phyloP scores from a whole-genome alignment of 1,140 invertebrate genomes.

The Listronotus oregonensis region DNA sequence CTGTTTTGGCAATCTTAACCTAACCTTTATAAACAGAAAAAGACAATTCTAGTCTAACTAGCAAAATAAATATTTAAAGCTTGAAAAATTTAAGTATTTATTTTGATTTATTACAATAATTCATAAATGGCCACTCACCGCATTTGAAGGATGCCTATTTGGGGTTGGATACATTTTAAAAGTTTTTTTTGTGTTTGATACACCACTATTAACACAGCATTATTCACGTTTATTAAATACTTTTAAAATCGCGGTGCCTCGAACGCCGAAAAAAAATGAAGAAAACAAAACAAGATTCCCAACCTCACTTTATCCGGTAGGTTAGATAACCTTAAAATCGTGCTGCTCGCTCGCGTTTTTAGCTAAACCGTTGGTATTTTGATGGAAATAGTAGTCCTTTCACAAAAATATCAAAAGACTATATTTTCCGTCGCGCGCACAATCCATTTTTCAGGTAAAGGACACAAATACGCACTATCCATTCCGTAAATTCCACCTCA shows the following conservation, averaged over 20 bases:
- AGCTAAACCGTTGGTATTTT: background rate
- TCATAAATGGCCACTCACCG: background rate
- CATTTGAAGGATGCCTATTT: background rate
- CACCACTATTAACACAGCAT: too few relatives aligned
- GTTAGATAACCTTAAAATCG: slow-evolving; percentile 7
- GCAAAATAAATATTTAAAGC: too few relatives aligned
- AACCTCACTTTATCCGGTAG: slow-evolving; percentile 8
- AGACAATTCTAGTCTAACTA: too few relatives aligned
- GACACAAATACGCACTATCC: slow-evolving; percentile 18
- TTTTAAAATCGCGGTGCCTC: too few relatives aligned
- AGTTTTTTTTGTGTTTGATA: background rate
- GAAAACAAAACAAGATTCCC: background rate
- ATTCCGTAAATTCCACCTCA: slow-evolving; percentile 15
- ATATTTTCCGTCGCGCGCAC: slow-evolving; percentile 10
- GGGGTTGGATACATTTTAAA: slow-evolving; percentile 5
- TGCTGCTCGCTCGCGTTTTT: background rate
- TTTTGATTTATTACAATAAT: too few relatives aligned
- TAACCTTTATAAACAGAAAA: too few relatives aligned
- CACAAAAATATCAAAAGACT: background rate
- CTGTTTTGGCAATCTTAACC: too few relatives aligned
- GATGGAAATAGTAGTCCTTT: background rate
- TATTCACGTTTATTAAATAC: too few relatives aligned
- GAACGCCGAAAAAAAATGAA: background rate
- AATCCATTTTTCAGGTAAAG: slow-evolving; percentile 10
- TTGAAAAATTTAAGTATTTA: too few relatives aligned